Evolutionary conservation across 23 tunicate species (phyloP), one percentile per base, ranked within the genome.

Genomic region (Halocynthia roretzi): DNA sequence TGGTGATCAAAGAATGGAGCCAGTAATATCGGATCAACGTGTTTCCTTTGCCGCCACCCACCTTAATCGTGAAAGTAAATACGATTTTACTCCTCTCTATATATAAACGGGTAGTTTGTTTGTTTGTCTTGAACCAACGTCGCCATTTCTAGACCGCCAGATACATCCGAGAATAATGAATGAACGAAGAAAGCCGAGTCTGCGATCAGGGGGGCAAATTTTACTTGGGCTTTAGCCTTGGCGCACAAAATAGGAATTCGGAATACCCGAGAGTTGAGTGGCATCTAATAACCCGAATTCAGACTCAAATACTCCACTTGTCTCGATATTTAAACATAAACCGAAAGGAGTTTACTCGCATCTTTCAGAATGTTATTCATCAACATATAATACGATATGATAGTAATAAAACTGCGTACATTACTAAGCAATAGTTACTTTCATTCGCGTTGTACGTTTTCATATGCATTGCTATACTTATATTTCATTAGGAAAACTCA

Each of bases 1-100:
- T 71, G 75, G 70, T 82, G 81, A 63, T 82, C 86, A 61, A 82
- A 82, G 61, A 74, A 82, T 12, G 80, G 86, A 60, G 20, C 21
- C 23, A 82, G 61, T 17, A 82, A 62, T 5, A 62, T 65, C 51
- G 86, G 86, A 62, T 82, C 80, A 54, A 82, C 86, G 23, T 65
- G 56, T 21, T 75, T 60, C 0, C 86, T 80, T n/a, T 61, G 20
- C 53, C 70, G 61, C 69, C 69, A 75, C 17, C 86, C 86, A 19
- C 86, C 86, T 82, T 53, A 51, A 23, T 75, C 74, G 72, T 9
- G 72, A 64, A 15, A 15, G 17, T n/a, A 60, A n/a, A n/a, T 60
- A n/a, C n/a, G 17, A 60, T 60, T 15, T n/a, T 2, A n/a, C 1
- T 60, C n/a, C n/a, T 15, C n/a, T 15, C 64, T 15, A 60, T 0